A percentile compares a stretch with the other conserved stretches of the same genome.
Evolutionary conservation across 1,140 invertebrate species (phyloP).

Genomic region (Spodoptera litura): DNA sequence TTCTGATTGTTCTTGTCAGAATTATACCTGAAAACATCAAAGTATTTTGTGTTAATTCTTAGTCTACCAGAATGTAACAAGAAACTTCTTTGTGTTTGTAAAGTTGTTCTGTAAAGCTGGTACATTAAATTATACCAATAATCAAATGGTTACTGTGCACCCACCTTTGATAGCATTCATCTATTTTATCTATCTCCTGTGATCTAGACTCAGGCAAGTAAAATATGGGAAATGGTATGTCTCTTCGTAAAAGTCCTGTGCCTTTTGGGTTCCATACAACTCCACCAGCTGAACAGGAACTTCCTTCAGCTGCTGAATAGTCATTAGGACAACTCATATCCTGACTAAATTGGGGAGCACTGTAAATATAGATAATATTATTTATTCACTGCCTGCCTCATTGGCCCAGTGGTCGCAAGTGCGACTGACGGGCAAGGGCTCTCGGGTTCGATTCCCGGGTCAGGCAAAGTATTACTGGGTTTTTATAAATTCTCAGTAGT

Average conservation of each 20-base stretch:
- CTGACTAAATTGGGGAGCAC: conserved; percentile 87
- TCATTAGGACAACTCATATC: conserved; percentile 95
- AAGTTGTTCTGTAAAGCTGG: too few species aligned
- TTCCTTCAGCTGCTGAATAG: conserved; percentile 87
- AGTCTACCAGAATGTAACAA: neutral
- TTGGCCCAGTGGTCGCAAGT: too few species aligned
- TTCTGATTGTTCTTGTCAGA: conserved; percentile 87
- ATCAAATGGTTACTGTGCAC: neutral
- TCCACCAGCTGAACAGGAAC: conserved; percentile 66
- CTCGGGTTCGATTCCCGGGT: too few species aligned
- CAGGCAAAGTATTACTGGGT: too few species aligned
- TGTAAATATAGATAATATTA: conserved; percentile 57
- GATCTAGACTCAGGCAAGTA: conserved; percentile 87
- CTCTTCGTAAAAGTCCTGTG: conserved; percentile 90
- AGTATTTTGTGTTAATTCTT: neutral
- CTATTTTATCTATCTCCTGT: conserved; percentile 87
- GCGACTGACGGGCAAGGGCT: too few species aligned
- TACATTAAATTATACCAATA: too few species aligned
- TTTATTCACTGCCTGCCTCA: too few species aligned
- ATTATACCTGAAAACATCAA: conserved; percentile 83
- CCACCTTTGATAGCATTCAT: conserved; percentile 86
- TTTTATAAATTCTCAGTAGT: too few species aligned
- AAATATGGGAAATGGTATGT: conserved; percentile 95
- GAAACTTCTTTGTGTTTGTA: neutral
- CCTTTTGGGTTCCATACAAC: conserved; percentile 93